These are phyloP conservation scores for Callimico goeldii DNA, from an alignment of 2,797 vertebrate genomes.

Conservation along the genomic window DNA sequence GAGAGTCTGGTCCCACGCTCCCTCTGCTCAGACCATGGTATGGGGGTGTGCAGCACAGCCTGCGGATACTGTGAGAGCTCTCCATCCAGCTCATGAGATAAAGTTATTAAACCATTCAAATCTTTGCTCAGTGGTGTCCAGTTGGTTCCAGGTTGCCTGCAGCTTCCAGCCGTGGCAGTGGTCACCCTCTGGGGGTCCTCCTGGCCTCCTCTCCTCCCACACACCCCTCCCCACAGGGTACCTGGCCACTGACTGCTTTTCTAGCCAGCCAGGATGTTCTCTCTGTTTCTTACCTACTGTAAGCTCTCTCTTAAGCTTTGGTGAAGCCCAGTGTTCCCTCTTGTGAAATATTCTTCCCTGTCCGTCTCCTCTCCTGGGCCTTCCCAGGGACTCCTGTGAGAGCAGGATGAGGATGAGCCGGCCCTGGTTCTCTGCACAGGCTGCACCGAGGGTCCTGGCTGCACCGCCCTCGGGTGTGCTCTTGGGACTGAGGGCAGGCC, in stretches of 20 bases:
- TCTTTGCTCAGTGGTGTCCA: neutral
- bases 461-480: no score
- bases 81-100: rapidly evolving
- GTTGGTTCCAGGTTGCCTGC: neutral
- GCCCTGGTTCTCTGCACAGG: neutral
- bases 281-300: neutral
- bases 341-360: neutral
- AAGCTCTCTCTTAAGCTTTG: rapidly evolving
- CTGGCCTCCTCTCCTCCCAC: rapidly evolving
- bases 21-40: rapidly evolving
- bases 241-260: neutral
- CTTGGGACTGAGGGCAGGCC: neutral
- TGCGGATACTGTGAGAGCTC: rapidly evolving
- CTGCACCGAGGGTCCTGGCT: no score
- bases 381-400: neutral
- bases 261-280: neutral
- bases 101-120: neutral
- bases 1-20: neutral
- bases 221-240: neutral
- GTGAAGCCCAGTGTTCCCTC: rapidly evolving
- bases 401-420: no score
- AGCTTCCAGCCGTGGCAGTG: neutral
- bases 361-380: no score
- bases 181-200: neutral
- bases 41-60: rapidly evolving